Base-by-base conservation (phyloP, 1,140 invertebrate species). In the Drosophila teissieri region DNA sequence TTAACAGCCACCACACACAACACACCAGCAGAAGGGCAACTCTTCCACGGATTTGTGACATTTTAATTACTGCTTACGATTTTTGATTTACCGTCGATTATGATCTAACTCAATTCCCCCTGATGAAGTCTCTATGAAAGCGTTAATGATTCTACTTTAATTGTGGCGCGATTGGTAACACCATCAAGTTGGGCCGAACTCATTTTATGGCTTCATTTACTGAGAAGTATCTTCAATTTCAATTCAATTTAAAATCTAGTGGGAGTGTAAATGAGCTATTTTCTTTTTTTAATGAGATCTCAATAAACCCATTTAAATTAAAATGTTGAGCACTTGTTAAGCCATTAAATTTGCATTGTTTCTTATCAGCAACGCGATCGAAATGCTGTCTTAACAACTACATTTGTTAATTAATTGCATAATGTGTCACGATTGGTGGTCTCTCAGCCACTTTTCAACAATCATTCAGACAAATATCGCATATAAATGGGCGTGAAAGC, bases 31-130 rank as follows among this genome's bases (percentile, higher is more conserved):
- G 48, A 36, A 56, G 24, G 46, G 61, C 64, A 52, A 57, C 52
- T 78, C 56, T 62, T 46, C 51, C 57, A 53, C 65, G 63, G 55
- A 68, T 77, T 56, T 84, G 76, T 65, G 73, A 89, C 84, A 77
- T 89, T 89, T 89, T 89, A 89, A 89, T 89, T 89, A 78, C 77
- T 74, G 57, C 61, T 80, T 84, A 74, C 76, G 82, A 46, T 65
- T 70, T 68, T 70, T 80, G 84, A 89, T 84, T 89, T 89, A 89
- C 75, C 24, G 55, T 64, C 73, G 57, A 63, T 63, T 72, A 70
- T 64, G 27, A 72, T 22, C 44, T 40, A 70, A 57, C 67, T 49
- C 51, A 49, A 57, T 70, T 70, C 44, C 10, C 15, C 11, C 56
- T 46, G 36, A 36, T 48, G 19, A 55, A 27, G 14, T 10, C 22